A percentile compares a stretch with the other conserved stretches of the same genome.
These are phyloP conservation scores for Alauda arvensis DNA, from an alignment of 2,797 vertebrate species.

Conservation along the genomic window DNA sequence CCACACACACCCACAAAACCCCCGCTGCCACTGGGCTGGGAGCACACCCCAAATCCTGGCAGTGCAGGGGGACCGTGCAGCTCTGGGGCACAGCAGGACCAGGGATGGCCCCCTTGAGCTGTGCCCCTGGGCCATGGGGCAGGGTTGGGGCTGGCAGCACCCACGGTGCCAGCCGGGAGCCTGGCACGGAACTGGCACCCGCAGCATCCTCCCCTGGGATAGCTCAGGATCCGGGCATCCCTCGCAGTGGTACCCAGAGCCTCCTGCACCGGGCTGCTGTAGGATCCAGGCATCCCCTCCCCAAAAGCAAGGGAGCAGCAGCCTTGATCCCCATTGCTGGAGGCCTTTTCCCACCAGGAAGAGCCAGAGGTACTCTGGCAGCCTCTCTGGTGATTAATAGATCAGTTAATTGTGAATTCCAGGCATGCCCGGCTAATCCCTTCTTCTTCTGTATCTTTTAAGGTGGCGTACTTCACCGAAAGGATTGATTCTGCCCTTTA, in stretches of 20 bases:
- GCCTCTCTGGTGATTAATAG: not conserved
- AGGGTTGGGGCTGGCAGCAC: not conserved
- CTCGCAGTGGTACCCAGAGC: not conserved
- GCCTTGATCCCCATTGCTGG: not conserved
- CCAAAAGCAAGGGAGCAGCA: not conserved
- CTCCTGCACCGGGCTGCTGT: not conserved
- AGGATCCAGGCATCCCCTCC: not conserved
- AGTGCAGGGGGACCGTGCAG: not conserved
- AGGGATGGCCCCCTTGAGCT: fast-evolving
- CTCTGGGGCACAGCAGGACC: not conserved
- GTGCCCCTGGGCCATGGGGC: not conserved
- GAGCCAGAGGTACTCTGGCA: not conserved
- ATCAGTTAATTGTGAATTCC: not conserved
- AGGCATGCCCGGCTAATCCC: slow-evolving; percentile 6
- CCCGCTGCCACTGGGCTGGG: not conserved
- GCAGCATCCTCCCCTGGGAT: not conserved
- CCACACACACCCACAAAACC: not conserved
- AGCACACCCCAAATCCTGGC: not conserved
- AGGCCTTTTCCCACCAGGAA: not conserved
- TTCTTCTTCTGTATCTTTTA: not conserved
- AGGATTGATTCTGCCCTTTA: slow-evolving; percentile 8
- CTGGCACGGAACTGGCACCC: not conserved
- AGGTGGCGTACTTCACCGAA: not conserved
- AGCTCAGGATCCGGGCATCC: not conserved
- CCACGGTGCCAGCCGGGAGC: not conserved